phyloP scores from a whole-genome alignment of 64 coral and sea anemone species.

The Actinia tenebrosa region DNA sequence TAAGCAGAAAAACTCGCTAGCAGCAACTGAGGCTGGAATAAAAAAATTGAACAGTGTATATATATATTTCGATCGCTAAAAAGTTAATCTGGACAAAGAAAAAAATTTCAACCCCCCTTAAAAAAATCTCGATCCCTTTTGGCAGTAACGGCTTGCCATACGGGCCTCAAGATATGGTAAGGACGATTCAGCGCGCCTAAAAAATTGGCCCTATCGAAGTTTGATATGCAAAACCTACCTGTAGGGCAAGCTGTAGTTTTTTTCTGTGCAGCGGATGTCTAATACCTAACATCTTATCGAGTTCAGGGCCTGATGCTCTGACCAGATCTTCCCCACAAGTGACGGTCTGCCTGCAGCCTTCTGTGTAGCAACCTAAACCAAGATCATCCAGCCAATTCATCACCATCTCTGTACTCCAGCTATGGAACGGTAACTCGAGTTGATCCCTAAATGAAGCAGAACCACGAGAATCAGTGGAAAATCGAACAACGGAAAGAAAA shows the following conservation, averaged over 20 bases:
- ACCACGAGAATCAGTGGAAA: neutral
- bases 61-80: too few species aligned
- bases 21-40: too few species aligned
- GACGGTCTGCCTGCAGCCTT: slow-evolving; percentile 44
- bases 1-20: too few species aligned
- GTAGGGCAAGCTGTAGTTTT: slow-evolving; percentile 82
- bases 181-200: too few species aligned
- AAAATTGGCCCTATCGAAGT: neutral
- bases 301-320: slow-evolving; percentile 59
- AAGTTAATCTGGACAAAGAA: too few species aligned
- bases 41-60: too few species aligned
- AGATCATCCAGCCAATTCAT: slow-evolving; percentile 90
- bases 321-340: slow-evolving; percentile 81
- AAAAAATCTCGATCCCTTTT: too few species aligned
- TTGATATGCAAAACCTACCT: slow-evolving; percentile 22
- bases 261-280: slow-evolving; percentile 81
- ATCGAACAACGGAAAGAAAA: neutral
- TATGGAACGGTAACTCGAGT: slow-evolving; percentile 77
- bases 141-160: too few species aligned
- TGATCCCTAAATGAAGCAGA: slow-evolving; percentile 45
- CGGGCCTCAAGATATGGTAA: too few species aligned
- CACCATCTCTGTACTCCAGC: slow-evolving; percentile 89
- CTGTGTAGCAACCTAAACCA: slow-evolving; percentile 69
- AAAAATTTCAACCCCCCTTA: too few species aligned
- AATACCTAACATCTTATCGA: slow-evolving; percentile 80